Conservation (phyloP, 1,140 invertebrate genomes). For the Lucilia cuprina region DNA sequence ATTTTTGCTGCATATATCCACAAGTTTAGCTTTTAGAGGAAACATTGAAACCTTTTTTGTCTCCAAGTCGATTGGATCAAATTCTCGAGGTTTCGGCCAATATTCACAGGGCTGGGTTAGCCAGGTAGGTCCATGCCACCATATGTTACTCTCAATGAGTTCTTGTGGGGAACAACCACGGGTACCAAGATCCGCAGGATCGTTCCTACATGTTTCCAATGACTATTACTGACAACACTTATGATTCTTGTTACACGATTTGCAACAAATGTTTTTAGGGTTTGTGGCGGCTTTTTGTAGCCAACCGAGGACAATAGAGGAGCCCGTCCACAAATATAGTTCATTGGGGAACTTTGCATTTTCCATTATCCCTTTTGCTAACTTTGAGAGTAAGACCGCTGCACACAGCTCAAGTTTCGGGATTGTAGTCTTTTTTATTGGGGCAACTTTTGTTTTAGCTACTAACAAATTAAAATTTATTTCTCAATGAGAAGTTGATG, state of each 20-base stretch:
- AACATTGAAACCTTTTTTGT: neutral
- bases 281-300: neutral
- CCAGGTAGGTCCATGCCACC: conserved; percentile 36
- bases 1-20: neutral
- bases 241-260: neutral
- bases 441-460: conserved; percentile 39
- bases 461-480: conserved; percentile 3
- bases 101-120: neutral
- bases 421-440: conserved; percentile 36
- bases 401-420: conserved; percentile 41
- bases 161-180: conserved; percentile 52
- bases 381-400: conserved; percentile 17
- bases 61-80: neutral
- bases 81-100: neutral
- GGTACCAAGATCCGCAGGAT: conserved; percentile 50
- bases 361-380: conserved; percentile 1
- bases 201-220: conserved; percentile 57
- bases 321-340: conserved; percentile 48
- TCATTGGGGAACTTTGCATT: neutral
- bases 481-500: neutral
- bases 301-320: conserved; percentile 43
- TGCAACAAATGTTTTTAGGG: too few relatives aligned
- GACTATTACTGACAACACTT: conserved; percentile 46
- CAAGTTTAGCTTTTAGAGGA: neutral
- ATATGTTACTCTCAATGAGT: conserved; percentile 50